A percentile compares a stretch with the other conserved stretches of the same genome.
Evolutionary conservation across 2,797 vertebrate species (phyloP).

Genomic region (Apodemus agrarius): DNA sequence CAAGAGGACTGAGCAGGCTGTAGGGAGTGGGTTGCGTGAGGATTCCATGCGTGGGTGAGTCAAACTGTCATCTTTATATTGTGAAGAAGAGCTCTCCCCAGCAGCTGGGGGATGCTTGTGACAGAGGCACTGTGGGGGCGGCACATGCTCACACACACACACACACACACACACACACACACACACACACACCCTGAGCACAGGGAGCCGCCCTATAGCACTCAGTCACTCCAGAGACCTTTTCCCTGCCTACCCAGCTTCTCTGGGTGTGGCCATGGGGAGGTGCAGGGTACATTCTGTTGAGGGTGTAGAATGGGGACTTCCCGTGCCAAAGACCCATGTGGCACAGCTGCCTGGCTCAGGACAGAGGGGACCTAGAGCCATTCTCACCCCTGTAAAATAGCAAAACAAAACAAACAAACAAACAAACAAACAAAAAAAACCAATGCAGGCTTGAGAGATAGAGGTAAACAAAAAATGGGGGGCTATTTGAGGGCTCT

Average conservation of each 20-base stretch:
- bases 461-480: too few species aligned
- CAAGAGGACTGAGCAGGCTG: neutral
- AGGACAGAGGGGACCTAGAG: neutral
- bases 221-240: neutral
- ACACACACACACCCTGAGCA: neutral
- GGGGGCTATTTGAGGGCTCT: neutral
- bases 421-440: too few species aligned
- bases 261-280: neutral
- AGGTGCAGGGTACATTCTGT: neutral
- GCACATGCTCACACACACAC: neutral
- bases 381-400: neutral
- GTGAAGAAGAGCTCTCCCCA: slow-evolving; percentile 69
- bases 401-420: neutral
- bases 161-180: neutral
- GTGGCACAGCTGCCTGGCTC: neutral
- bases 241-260: neutral
- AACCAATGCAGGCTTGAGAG: neutral
- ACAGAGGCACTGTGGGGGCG: slow-evolving; percentile 42
- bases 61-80: slow-evolving; percentile 64
- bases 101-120: slow-evolving; percentile 67
- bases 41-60: slow-evolving; percentile 65
- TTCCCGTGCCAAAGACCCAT: neutral
- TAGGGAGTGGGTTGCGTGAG: neutral
- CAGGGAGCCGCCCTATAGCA: neutral
- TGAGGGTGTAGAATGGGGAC: neutral